Evolutionary conservation across 2,113 vertebrate genomes (phyloP).

Genomic region (Hypocryptadius cinnamomeus): DNA sequence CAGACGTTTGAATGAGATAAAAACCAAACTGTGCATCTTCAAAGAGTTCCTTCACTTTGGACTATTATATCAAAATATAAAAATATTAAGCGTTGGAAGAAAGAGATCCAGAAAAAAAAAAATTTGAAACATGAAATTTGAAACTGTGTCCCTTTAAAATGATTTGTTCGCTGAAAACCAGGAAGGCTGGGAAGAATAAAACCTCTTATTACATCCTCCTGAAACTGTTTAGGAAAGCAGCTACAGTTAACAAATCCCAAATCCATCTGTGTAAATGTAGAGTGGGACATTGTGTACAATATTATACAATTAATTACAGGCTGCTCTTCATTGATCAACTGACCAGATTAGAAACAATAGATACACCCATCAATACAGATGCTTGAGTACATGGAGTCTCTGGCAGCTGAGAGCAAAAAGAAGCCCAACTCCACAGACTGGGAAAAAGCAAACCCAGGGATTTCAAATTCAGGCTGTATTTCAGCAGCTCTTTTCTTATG

Average conservation of each 20-base stretch:
- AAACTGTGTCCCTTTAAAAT: neutral
- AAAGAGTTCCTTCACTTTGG: neutral
- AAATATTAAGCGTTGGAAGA: neutral
- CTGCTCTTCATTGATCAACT: slow-evolving; percentile 12
- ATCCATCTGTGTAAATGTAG: neutral
- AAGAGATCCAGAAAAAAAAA: neutral
- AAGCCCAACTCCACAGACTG: neutral
- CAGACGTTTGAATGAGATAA: neutral
- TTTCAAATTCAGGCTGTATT: neutral
- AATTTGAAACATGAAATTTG: neutral
- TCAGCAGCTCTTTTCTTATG: neutral
- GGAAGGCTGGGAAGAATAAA: neutral
- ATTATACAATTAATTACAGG: slow-evolving; percentile 34
- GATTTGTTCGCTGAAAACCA: neutral
- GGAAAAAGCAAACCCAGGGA: neutral
- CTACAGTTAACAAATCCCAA: neutral
- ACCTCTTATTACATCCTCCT: neutral
- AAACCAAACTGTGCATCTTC: neutral
- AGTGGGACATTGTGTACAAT: neutral
- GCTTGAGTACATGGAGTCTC: neutral
- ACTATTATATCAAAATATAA: neutral
- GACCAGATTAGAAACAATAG: slow-evolving; percentile 50
- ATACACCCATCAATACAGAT: neutral
- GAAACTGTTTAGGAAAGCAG: neutral
- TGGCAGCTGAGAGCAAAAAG: neutral